phyloP scores from a whole-genome alignment of 1,140 invertebrate genomes.

The Whitmania pigra region DNA sequence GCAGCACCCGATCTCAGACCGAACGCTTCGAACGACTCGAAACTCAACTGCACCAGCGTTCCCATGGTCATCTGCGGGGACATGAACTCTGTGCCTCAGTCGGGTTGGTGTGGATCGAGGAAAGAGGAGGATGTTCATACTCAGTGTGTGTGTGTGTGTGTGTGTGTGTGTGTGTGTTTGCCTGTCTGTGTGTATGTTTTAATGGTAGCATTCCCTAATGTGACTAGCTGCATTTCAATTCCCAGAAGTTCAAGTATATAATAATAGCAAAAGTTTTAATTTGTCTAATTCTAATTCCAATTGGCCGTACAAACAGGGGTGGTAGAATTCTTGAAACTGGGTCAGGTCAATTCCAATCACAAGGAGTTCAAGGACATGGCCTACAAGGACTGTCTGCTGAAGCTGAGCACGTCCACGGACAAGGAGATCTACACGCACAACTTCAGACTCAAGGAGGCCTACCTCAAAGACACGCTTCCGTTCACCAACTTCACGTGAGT shows the following conservation, averaged over 20 bases:
- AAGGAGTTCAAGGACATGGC: slow-evolving; percentile 89
- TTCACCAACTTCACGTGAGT: slow-evolving; percentile 91
- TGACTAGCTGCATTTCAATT: neutral
- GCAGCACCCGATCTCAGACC: slow-evolving; percentile 30
- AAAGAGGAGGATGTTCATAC: too few species aligned
- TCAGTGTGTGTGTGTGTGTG: too few species aligned
- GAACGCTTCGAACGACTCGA: slow-evolving; percentile 39
- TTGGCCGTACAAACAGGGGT: slow-evolving; percentile 65
- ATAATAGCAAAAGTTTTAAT: neutral
- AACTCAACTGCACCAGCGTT: slow-evolving; percentile 59
- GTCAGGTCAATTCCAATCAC: slow-evolving; percentile 75
- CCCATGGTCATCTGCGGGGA: slow-evolving; percentile 92
- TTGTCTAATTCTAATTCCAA: neutral
- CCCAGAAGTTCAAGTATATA: neutral
- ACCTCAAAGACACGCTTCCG: slow-evolving; percentile 86
- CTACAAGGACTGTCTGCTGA: slow-evolving; percentile 79
- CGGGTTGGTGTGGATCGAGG: slow-evolving; percentile 52
- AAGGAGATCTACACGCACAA: slow-evolving; percentile 60
- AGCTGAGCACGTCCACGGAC: slow-evolving; percentile 50
- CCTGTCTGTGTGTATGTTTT: too few species aligned
- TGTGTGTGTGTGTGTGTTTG: too few species aligned
- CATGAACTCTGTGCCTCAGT: slow-evolving; percentile 95
- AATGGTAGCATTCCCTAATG: too few species aligned
- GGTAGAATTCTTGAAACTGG: slow-evolving; percentile 81
- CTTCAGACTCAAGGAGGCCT: slow-evolving; percentile 83